Conservation (phyloP, 2,113 vertebrate species). For the Circaetus cinerascens region DNA sequence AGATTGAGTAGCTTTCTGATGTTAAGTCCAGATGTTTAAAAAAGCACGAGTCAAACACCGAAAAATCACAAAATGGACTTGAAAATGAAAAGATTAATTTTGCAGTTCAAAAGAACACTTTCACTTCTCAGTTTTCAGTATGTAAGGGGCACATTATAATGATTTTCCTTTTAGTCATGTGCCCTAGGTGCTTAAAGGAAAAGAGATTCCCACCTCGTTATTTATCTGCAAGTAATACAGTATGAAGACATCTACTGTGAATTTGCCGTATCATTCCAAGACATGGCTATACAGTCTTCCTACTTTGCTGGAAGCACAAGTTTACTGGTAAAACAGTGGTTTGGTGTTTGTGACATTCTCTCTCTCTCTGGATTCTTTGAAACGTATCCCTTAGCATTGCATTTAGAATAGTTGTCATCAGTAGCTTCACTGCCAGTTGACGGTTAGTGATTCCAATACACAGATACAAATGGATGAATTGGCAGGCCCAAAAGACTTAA, state of each 20-base stretch:
- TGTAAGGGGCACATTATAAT: background rate
- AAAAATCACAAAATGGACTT: background rate
- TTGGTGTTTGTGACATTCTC: background rate
- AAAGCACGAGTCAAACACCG: rapidly evolving
- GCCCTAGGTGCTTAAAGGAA: background rate
- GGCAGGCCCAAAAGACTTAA: background rate
- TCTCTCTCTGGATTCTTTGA: background rate
- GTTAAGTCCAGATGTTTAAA: background rate
- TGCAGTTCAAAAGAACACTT: background rate
- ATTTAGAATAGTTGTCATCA: background rate
- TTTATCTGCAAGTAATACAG: background rate
- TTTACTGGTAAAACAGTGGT: background rate
- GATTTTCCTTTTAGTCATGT: background rate
- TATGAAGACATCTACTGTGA: background rate
- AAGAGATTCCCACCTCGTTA: background rate
- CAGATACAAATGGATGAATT: background rate
- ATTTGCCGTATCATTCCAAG: background rate
- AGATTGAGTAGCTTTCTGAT: background rate
- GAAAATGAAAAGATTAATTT: background rate
- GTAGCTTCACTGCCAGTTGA: background rate
- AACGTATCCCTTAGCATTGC: background rate
- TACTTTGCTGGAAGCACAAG: background rate
- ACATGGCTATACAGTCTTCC: rapidly evolving
- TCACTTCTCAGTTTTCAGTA: background rate
- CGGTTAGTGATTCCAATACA: background rate